Base-by-base conservation (phyloP, 2,113 vertebrate species). In the Bubo scandiacus region DNA sequence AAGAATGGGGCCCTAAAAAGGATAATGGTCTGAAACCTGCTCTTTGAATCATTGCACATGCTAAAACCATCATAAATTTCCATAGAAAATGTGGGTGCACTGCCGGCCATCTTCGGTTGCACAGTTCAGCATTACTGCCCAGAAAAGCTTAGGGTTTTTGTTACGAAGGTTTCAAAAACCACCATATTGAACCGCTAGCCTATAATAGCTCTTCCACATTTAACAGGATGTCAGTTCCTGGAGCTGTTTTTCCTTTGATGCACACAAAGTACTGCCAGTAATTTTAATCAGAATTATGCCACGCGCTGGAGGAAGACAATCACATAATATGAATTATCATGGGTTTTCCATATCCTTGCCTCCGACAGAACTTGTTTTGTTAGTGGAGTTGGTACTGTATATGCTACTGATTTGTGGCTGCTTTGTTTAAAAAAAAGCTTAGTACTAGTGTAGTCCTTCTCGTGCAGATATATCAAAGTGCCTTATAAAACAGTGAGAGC, bases 151-250 rank as follows among this genome's bases (percentile, higher is more conserved):
- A 80, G n/a, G 40, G 74, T 77, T 91, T 96, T 88, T 49, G 10
- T 93, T 89, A 95, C 73, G 77, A 97, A 96, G 90, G 87, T 95
- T 96, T 97, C 68, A 97, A 92, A 96, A 96, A 79, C 92, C 92
- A 96, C 79, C 49, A 61, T 94, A 97, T 92, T 94, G 96, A 98
- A 95, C 93, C 61, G 82, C 72, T 38, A 88, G 75, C 75, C 86
- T 57, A 43, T 94, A 96, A 97, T 86, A 97, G 94, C 95, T 96
- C 96, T 88, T 79, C 86, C 87, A 94, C 94, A 94, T 96, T 98
- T 97, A 96, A 97, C 96, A 97, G 95, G 90, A 90, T 97, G 75
- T 93, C 96, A 97, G 92, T 97, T 95, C 96, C 68, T 92, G 95
- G 95, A 82, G 90, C 78, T 97, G 63, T 92, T 97, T 97, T 96